Percentiles rank a stretch among this genome's conserved stretches.
phyloP scores from a whole-genome alignment of 1,140 invertebrate species.

The Dinothrombium tinctorium region DNA sequence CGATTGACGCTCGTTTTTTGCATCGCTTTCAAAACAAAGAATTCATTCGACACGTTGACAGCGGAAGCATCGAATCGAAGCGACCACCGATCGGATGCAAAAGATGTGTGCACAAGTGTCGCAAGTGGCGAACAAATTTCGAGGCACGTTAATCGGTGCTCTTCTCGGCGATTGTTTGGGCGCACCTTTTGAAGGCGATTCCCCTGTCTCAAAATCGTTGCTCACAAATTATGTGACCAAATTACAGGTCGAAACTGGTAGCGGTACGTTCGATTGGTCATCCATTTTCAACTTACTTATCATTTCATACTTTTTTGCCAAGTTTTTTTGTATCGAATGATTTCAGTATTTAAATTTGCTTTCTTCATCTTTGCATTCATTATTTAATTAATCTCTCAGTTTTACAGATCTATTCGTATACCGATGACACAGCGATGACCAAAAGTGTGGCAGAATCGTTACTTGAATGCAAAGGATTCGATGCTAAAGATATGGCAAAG shows the following conservation, averaged over 20 bases:
- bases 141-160: conserved; percentile 37
- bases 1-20: no score
- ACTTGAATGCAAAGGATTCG: conserved; percentile 28
- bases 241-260: conserved; percentile 29
- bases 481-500: conserved; percentile 20
- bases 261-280: no score
- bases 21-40: no score
- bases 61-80: no score
- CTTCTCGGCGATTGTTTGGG: conserved; percentile 48
- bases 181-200: conserved; percentile 37
- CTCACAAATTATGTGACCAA: conserved; percentile 33
- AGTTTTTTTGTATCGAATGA: conserved; percentile 17
- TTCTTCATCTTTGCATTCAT: background rate
- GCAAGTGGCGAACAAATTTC: no score
- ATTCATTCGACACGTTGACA: no score
- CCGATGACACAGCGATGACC: conserved; percentile 56
- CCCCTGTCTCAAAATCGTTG: conserved; percentile 24
- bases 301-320: no score
- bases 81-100: no score
- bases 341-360: background rate
- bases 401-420: conserved; percentile 32
- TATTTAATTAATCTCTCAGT: background rate
- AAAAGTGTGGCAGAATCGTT: conserved; percentile 36
- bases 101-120: no score
- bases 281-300: no score